Conservation (phyloP, 2,113 vertebrate species). For the Chloebia gouldiae region DNA sequence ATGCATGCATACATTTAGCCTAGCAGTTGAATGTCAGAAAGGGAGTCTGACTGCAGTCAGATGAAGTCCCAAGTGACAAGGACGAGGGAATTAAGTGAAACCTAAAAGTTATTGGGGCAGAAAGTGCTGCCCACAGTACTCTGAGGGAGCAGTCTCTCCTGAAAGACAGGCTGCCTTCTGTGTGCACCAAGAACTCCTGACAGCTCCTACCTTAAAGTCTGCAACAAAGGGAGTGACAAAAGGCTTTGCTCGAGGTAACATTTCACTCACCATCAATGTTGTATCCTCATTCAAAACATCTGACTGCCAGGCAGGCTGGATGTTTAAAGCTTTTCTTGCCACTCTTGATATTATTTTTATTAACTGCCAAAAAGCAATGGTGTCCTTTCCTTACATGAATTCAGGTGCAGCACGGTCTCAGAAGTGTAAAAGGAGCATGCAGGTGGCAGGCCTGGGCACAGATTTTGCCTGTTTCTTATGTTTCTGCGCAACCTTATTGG, state of each 20-base stretch:
- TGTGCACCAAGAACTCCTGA: not conserved
- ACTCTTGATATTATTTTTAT: not conserved
- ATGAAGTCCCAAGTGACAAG: not conserved
- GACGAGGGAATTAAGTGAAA: not conserved
- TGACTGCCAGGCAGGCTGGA: not conserved
- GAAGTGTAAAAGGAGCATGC: not conserved
- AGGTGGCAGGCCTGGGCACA: not conserved
- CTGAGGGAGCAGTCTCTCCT: not conserved
- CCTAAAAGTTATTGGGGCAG: not conserved
- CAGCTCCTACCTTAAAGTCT: not conserved
- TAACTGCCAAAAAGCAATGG: not conserved
- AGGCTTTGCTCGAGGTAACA: not conserved
- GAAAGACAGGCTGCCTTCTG: not conserved
- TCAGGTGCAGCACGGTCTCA: not conserved
- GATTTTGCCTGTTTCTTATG: not conserved
- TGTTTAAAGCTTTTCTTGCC: not conserved
- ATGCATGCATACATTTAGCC: not conserved
- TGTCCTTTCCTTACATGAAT: not conserved
- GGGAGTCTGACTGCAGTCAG: not conserved
- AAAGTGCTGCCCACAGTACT: not conserved
- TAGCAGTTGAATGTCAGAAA: not conserved
- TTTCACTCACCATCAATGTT: not conserved
- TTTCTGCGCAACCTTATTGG: not conserved
- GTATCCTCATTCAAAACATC: not conserved
- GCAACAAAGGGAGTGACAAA: not conserved